A percentile compares a stretch with the other conserved stretches of the same genome.
Evolutionary conservation across 2,888 invertebrate genomes (phyloP).

Genomic region (Oxystoma pomonae): DNA sequence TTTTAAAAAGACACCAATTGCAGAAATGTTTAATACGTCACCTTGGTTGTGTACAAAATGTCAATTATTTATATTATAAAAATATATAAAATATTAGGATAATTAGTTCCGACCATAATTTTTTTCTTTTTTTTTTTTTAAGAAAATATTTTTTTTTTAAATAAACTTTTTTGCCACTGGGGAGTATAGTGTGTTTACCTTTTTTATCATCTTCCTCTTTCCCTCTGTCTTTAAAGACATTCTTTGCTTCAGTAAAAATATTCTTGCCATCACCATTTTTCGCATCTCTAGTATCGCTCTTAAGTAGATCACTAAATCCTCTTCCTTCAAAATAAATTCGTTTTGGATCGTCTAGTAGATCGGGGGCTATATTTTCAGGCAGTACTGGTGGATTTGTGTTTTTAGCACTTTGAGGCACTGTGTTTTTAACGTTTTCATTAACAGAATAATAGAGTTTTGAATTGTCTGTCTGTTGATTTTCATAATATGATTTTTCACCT

Average conservation of each 20-base stretch:
- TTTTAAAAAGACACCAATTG: too few relatives aligned
- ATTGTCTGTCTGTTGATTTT: not conserved
- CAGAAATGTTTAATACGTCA: too few relatives aligned
- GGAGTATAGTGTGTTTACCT: too few relatives aligned
- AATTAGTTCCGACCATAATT: too few relatives aligned
- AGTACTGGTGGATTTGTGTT: not conserved
- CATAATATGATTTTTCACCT: not conserved
- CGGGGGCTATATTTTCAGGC: not conserved
- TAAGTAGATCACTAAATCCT: not conserved
- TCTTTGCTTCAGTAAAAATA: not conserved
- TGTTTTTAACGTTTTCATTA: not conserved
- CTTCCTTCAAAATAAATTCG: not conserved
- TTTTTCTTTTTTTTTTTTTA: too few relatives aligned
- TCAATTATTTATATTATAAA: too few relatives aligned
- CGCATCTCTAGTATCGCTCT: too few relatives aligned
- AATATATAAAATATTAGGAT: too few relatives aligned
- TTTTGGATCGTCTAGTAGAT: not conserved
- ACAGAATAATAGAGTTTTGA: not conserved
- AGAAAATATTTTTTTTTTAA: too few relatives aligned
- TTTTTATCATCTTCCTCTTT: not conserved
- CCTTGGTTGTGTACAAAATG: too few relatives aligned
- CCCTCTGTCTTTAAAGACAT: not conserved
- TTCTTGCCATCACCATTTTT: not conserved
- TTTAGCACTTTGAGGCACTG: not conserved
- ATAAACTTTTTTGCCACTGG: too few relatives aligned